phyloP scores from a whole-genome alignment of 2,888 invertebrate species.

The Alloscopus bannaensis region DNA sequence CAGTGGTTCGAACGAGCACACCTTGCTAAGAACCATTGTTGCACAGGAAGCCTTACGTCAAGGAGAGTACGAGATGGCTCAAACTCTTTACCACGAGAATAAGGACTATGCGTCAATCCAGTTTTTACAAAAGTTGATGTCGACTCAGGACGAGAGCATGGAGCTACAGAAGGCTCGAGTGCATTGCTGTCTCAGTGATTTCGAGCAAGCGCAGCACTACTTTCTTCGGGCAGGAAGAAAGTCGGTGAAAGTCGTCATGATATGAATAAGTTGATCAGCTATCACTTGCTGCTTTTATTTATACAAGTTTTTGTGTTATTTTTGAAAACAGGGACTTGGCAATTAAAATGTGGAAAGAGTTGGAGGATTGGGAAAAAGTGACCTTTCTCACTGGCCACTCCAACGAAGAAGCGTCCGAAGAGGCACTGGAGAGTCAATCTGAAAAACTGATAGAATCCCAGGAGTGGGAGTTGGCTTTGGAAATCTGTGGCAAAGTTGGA shows the following conservation, averaged over 20 bases:
- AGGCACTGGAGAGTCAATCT: conserved; percentile 38
- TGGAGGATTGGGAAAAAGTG: conserved; percentile 51
- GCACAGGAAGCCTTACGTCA: conserved; percentile 52
- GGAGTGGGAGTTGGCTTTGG: conserved; percentile 38
- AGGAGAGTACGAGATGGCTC: conserved; percentile 28
- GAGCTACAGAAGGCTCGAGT: conserved; percentile 34
- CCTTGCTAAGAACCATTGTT: conserved; percentile 25
- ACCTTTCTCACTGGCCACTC: conserved; percentile 44
- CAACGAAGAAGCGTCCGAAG: conserved; percentile 21
- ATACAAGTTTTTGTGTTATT: neutral
- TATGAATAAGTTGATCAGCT: neutral
- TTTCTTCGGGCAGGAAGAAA: conserved; percentile 39
- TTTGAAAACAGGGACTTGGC: conserved; percentile 39
- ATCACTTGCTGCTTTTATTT: neutral
- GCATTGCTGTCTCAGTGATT: conserved; percentile 28
- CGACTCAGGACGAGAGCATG: neutral
- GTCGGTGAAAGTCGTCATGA: conserved; percentile 18
- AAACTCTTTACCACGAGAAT: conserved; percentile 29
- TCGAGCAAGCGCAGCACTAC: conserved; percentile 41
- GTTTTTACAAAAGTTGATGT: neutral
- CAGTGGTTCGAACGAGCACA: conserved; percentile 10
- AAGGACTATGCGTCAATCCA: conserved; percentile 28
- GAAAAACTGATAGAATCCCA: neutral
- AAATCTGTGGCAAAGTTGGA: conserved; percentile 15
- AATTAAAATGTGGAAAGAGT: conserved; percentile 58